Evolutionary conservation across 2,113 vertebrate species (phyloP), one percentile per base, ranked within the genome.

Genomic region (Hippocampus zosterae): DNA sequence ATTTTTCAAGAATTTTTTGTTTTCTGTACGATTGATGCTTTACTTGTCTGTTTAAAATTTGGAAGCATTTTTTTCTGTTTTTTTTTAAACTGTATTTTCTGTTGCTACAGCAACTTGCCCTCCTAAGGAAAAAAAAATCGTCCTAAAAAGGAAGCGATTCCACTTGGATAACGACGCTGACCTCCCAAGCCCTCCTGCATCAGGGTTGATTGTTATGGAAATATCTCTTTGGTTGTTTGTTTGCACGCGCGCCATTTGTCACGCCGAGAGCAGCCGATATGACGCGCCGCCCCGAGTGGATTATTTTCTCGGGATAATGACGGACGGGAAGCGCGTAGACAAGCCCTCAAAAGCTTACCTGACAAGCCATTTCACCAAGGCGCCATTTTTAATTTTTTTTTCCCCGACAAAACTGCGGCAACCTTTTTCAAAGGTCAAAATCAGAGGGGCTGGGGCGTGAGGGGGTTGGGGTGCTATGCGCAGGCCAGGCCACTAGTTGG

Each of bases 181-280:
- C 37, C 61, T 64, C 16, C 40, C 40, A 9, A 23, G 40, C 42
- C 40, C 21, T 65, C 44, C 37, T 73, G 52, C 29, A 11, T 11
- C 56, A 68, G 73, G 69, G 59, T 56, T 40, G 12, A 69, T 57
- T 74, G 65, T 71, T 56, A 67, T 53, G 48, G 65, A 57, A 66
- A 76, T 69, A 67, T 5, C 5, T 52, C 55, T 53, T 62, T 74
- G 61, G 46, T 55, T 62, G 27, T 70, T 61, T 64, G 25, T 79
- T 71, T 75, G 69, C 72, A 82, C 70, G 78, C 79, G 66, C 71
- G 72, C 79, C 64, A 76, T 77, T 81, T 82, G 75, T 79, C 80
- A 77, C 50, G 19, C 65, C 66, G 65, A 76, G 53, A 82, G 79
- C 76, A 52, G 75, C 71, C 66, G 55, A 57, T 13, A 15, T 23